Percentiles rank a stretch among this genome's conserved stretches.
phyloP scores from a whole-genome alignment of 2,888 invertebrate genomes.

The Campoletis raptor region DNA sequence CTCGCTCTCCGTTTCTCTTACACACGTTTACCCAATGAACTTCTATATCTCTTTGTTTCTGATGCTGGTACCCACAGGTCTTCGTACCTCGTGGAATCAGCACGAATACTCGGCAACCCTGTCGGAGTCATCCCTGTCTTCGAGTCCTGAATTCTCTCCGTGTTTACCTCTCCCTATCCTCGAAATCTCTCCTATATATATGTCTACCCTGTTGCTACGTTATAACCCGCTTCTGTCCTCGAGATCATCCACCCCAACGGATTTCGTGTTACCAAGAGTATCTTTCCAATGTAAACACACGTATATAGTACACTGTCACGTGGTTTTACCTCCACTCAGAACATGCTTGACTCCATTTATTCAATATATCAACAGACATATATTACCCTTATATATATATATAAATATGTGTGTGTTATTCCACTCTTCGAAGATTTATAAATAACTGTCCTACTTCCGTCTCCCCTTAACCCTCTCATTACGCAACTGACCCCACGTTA shows the following conservation, averaged over 20 bases:
- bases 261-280: slow-evolving; percentile 9
- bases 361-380: not conserved
- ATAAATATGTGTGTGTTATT: not conserved
- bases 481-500: slow-evolving; percentile 1
- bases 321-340: slow-evolving; percentile 11
- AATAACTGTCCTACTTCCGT: slow-evolving; percentile 52
- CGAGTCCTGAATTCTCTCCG: slow-evolving; percentile 11
- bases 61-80: slow-evolving; percentile 58
- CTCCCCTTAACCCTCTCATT: slow-evolving; percentile 25
- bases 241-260: slow-evolving; percentile 27
- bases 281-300: slow-evolving; percentile 16
- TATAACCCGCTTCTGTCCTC: slow-evolving; percentile 5
- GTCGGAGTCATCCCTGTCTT: slow-evolving; percentile 62
- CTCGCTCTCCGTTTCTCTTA: slow-evolving; percentile 23
- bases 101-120: slow-evolving; percentile 75
- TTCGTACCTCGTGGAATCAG: slow-evolving; percentile 67
- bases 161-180: slow-evolving; percentile 33
- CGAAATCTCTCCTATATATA: slow-evolving; percentile 10
- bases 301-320: not conserved
- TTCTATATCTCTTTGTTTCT: slow-evolving; percentile 10
- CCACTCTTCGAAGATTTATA: slow-evolving; percentile 30
- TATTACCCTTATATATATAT: not conserved
- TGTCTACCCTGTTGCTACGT: slow-evolving; percentile 1
- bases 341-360: slow-evolving; percentile 22
- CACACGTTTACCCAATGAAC: not conserved